Conservation (phyloP, 2,113 vertebrate species). For the Strigops habroptila region DNA sequence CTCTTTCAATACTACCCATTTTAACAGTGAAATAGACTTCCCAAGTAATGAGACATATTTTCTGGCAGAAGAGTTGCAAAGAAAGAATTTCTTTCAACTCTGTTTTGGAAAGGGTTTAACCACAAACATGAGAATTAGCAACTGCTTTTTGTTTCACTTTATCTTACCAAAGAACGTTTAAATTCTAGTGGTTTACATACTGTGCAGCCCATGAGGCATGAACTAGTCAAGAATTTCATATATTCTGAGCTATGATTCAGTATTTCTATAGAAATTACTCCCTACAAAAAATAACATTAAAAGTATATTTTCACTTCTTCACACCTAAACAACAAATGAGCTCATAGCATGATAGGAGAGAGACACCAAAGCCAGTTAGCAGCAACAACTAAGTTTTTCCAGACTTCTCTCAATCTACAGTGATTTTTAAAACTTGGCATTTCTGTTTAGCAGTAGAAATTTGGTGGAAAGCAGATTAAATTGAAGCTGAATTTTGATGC, state of each 20-base stretch:
- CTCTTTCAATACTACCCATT: background rate
- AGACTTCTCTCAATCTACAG: background rate
- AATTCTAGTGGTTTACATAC: background rate
- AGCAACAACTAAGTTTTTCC: background rate
- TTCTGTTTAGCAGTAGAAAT: background rate
- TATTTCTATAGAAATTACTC: background rate
- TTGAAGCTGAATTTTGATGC: background rate
- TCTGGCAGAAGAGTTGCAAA: background rate
- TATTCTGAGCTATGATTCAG: background rate
- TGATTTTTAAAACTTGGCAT: background rate
- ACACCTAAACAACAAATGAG: background rate
- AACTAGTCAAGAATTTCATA: background rate
- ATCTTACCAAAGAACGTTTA: background rate
- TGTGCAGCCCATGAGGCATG: background rate
- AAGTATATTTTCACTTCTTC: too few relatives aligned
- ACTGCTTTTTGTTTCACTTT: background rate
- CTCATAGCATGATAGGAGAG: background rate
- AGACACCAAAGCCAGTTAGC: background rate
- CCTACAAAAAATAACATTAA: background rate
- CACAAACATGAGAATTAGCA: background rate
- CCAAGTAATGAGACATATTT: background rate
- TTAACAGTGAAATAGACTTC: background rate
- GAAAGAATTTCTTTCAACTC: background rate
- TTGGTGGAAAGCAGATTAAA: background rate
- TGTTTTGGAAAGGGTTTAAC: background rate